A percentile compares a stretch with the other conserved stretches of the same genome.
phyloP scores from a whole-genome alignment of 35 echinoderm and acorn worm species.

The Chiridota heheva region DNA sequence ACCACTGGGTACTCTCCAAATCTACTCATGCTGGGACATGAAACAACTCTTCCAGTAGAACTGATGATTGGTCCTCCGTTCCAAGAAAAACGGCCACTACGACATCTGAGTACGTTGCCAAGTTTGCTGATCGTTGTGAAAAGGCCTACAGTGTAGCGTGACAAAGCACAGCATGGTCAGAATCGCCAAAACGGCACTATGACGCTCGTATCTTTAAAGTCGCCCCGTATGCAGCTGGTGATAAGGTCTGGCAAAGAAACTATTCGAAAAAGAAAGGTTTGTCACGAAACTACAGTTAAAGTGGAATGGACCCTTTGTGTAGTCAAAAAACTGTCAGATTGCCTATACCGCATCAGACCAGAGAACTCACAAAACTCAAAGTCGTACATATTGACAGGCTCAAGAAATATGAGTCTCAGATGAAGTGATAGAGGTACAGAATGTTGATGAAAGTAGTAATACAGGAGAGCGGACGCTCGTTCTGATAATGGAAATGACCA shows the following conservation, averaged over 20 bases:
- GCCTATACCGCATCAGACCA: background rate
- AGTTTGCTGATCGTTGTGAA: constrained; percentile 11
- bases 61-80: constrained; percentile 28
- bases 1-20: constrained; percentile 43
- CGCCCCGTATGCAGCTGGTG: background rate
- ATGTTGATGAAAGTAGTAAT: too few relatives aligned
- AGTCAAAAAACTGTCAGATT: constrained; percentile 13
- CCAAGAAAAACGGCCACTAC: too few relatives aligned
- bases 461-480: too few relatives aligned
- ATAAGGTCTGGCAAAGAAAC: background rate
- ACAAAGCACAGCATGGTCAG: background rate
- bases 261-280: background rate
- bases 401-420: constrained; percentile 14
- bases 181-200: constrained; percentile 21
- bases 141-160: constrained; percentile 10
- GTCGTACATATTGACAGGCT: constrained; percentile 14
- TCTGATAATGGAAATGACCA: too few relatives aligned
- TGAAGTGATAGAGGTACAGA: too few relatives aligned
- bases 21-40: constrained; percentile 42
- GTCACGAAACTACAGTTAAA: constrained; percentile 27
- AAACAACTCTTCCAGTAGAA: constrained; percentile 30
- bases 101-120: too few relatives aligned
- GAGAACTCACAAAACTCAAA: background rate
- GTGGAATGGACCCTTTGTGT: background rate
- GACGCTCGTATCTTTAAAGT: constrained; percentile 12